Base-by-base conservation (phyloP, 2,888 invertebrate genomes). In the Cosmorhoe ocellata region DNA sequence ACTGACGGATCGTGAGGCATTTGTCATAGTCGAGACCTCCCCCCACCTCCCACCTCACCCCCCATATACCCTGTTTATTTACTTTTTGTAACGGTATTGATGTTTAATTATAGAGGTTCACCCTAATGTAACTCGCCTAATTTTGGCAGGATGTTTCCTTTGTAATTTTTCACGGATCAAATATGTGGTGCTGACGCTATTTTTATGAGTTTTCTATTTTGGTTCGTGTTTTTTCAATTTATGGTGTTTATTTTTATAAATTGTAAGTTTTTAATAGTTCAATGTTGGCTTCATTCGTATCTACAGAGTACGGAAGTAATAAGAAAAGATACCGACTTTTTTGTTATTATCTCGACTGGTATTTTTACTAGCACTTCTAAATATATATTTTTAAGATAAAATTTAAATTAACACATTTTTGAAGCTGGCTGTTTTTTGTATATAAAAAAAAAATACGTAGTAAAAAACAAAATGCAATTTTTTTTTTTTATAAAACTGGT, bases 1-100 rank as follows among this genome's bases (percentile, higher is more conserved):
- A 92, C 91, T 93, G 93, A 93, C 92, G 92, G 91, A 93, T 93
- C 91, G 92, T 81, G 87, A 81, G 80, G 87, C 91, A 93, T 93
- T 93, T 92, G 93, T 93, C 93, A 93, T 93, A 92, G 92, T 91
- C 90, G 87, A 81, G 82, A 78, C 87, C 74, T 61, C 71, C 84
- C 85, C 84, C 84, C n/a, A n/a, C 84, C 77, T 79, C 78, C 77
- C 84, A 80, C 84, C 74, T 82, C 79, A 59, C 74, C 79, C 84
- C 84, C 76, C 79, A 85, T 75, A 78, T 83, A 84, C 88, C 84
- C 84, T 84, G 82, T 89, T 84, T 90, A 89, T 90, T 90, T 90
- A 90, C 89, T 89, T 90, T 89, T 90, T 87, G 86, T 89, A 87
- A 87, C 84, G 83, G 84, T 87, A 89, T 89, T 87, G 90, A 89